These are phyloP conservation scores for Lucilia sericata DNA, from an alignment of 1,140 invertebrate genomes.

Conservation along the genomic window DNA sequence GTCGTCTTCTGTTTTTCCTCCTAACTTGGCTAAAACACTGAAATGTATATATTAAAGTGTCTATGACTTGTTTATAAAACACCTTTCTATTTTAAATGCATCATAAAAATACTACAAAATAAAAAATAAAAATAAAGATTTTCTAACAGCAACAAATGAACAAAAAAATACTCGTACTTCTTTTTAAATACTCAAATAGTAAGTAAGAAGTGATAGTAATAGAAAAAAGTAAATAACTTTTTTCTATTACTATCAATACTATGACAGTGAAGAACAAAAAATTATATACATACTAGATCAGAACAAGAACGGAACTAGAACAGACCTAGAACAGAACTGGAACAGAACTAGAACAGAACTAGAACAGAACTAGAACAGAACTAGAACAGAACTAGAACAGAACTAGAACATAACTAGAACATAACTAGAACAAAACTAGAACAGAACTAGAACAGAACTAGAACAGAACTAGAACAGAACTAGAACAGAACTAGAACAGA, in stretches of 20 bases:
- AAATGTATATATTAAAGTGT: background rate
- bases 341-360: no score
- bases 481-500: no score
- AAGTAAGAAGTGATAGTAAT: background rate
- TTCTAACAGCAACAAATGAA: background rate
- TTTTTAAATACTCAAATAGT: background rate
- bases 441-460: no score
- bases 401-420: no score
- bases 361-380: no score
- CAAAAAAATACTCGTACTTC: constrained; percentile 7
- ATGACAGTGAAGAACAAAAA: background rate
- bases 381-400: no score
- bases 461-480: no score
- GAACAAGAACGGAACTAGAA: no score
- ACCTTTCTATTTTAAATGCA: constrained; percentile 21
- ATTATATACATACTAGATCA: no score
- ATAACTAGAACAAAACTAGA: no score
- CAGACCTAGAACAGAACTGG: no score
- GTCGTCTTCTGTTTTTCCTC: background rate
- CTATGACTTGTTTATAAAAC: background rate
- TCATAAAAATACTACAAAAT: background rate
- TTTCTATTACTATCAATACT: no score
- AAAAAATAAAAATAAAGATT: background rate
- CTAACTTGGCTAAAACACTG: background rate
- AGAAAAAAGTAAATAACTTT: background rate